phyloP scores from a whole-genome alignment of 1,140 invertebrate species.

The Vanessa tameamea region DNA sequence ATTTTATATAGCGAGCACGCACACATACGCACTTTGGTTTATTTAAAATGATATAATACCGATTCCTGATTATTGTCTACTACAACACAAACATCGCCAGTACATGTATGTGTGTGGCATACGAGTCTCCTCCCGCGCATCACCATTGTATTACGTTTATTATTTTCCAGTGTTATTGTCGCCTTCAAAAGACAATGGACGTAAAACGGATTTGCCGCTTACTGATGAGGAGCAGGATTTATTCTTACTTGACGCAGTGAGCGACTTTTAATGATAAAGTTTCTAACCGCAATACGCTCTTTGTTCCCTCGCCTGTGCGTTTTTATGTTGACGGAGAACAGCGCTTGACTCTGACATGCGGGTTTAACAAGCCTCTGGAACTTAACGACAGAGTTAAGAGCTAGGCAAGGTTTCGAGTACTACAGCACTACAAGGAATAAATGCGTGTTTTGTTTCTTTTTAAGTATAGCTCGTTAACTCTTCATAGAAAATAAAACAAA shows the following conservation, averaged over 20 bases:
- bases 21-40: too few relatives aligned
- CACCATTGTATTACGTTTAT: not conserved
- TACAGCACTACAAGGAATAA: not conserved
- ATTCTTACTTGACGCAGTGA: constrained; percentile 1
- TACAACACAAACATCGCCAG: too few relatives aligned
- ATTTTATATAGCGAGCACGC: too few relatives aligned
- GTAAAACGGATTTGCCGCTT: constrained; percentile 24
- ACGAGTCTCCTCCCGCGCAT: not conserved
- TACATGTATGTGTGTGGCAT: not conserved
- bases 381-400: not conserved
- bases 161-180: constrained; percentile 13
- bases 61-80: too few relatives aligned
- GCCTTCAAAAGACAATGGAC: constrained; percentile 6
- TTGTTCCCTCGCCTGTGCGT: constrained; percentile 6
- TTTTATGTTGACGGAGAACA: not conserved
- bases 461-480: too few relatives aligned
- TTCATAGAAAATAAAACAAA: too few relatives aligned
- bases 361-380: not conserved
- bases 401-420: too few relatives aligned
- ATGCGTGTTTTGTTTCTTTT: not conserved
- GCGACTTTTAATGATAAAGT: constrained; percentile 22
- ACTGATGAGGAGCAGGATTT: constrained; percentile 12
- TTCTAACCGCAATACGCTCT: constrained; percentile 11
- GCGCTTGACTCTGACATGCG: constrained; percentile 4
- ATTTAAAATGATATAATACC: too few relatives aligned